phyloP scores from a whole-genome alignment of 2,113 vertebrate genomes.

The Megatriorchis doriae region DNA sequence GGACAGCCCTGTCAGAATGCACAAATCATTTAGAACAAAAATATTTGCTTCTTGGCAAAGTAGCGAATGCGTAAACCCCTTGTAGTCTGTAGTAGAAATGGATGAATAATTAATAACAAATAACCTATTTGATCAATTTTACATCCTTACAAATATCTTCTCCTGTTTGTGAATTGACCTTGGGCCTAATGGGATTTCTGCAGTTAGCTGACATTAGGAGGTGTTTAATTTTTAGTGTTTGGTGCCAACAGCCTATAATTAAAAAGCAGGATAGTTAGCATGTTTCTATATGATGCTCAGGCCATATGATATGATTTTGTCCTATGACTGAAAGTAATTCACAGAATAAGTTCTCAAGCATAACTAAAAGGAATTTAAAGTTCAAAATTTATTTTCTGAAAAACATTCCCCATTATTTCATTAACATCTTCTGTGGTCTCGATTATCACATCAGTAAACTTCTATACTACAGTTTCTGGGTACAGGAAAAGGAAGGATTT shows the following conservation, averaged over 20 bases:
- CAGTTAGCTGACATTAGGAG: neutral
- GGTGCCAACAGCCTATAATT: neutral
- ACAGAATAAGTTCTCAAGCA: neutral
- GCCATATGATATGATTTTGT: neutral
- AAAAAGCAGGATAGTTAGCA: neutral
- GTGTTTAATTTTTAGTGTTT: neutral
- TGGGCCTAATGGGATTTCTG: neutral
- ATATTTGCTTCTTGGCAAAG: neutral
- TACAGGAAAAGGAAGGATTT: neutral
- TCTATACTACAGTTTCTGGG: neutral
- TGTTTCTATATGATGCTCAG: neutral
- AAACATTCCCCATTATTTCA: neutral
- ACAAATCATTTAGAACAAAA: neutral
- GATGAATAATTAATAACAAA: conserved; percentile 47
- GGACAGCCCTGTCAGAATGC: neutral
- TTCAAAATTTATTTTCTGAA: neutral
- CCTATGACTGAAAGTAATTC: neutral
- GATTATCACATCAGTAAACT: neutral
- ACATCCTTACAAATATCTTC: neutral
- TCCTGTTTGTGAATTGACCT: neutral
- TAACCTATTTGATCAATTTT: conserved; percentile 17
- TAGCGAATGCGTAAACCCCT: neutral
- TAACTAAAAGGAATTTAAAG: neutral
- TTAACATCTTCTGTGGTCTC: neutral
- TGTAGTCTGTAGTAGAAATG: neutral